phyloP scores from a whole-genome alignment of 2,797 vertebrate species.

The Ptychobarbus kaznakovi region DNA sequence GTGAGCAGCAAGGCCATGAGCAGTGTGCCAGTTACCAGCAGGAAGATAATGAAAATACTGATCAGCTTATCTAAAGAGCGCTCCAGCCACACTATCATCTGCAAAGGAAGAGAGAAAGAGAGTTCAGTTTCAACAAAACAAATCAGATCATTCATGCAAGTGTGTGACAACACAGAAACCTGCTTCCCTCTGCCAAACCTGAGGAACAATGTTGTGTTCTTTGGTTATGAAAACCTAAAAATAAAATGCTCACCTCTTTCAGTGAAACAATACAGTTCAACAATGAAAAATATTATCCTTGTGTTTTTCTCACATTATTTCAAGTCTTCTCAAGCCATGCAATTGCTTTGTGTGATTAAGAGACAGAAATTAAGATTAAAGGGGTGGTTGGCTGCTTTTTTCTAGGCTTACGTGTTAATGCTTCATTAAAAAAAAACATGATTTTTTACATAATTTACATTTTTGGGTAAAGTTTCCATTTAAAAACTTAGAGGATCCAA shows the following conservation, averaged over 20 bases:
- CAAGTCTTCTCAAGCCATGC: neutral
- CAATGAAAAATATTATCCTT: neutral
- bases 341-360: neutral
- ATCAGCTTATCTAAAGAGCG: conserved; percentile 98
- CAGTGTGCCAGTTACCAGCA: conserved; percentile 94
- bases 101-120: neutral
- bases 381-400: neutral
- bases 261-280: neutral
- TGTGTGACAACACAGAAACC: conserved; percentile 74
- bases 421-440: neutral
- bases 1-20: conserved; percentile 95
- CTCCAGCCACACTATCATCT: conserved; percentile 98
- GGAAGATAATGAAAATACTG: conserved; percentile 99
- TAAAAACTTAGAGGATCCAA: neutral
- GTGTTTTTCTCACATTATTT: neutral
- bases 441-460: neutral
- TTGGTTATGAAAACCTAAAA: conserved; percentile 25
- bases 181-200: conserved; percentile 56
- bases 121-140: conserved; percentile 51
- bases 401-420: neutral
- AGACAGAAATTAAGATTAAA: neutral
- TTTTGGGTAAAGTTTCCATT: neutral
- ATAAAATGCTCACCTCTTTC: neutral
- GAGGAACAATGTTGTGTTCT: neutral
- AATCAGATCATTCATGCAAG: conserved; percentile 45